Evolutionary conservation across 2,888 invertebrate genomes (phyloP), one percentile per base, ranked within the genome.

Genomic region (Sminthurinus aureus): DNA sequence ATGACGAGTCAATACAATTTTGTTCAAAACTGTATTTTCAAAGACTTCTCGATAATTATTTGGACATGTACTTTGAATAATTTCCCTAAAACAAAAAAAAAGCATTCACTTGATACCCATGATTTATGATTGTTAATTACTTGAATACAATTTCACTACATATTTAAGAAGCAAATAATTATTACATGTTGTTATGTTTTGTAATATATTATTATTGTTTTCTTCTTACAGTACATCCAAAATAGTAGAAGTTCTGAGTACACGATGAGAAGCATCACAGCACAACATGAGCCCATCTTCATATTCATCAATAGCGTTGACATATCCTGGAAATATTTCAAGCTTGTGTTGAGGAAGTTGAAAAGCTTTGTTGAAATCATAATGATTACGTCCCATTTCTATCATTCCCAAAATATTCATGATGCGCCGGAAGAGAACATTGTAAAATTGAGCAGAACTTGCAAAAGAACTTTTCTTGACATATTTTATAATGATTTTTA

Each of bases 281-380:
- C 95, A 94, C 77, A 98, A 91, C 94, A 97, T 94, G 0, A 98
- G 91, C 0, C 98, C 98, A 11, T 94, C 97, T 90, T 98, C 96
- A 86, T 94, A 94, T 89, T 96, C 96, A 88, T 95, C 94, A 0
- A 97, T 94, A 0, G 96, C 93, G 1, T 96, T 95, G 0, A 96
- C 94, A 89, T 95, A 97, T 0, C 98, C 98, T 0, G 98, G 98
- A 95, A 96, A 96, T 0, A 98, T 93, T 91, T 97, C 96, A 50
- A 98, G 90, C 92, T 90, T 94, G 93, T 86, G 91, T 82, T 91
- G 90, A 15, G 91, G 90, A 26, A 92, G 90, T 11, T 88, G 85
- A n/a, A 90, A 89, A 0, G 94, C 94, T 0, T 93, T 92, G 11
- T 92, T 91, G 0, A 95, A 94, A 90, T 95, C 94, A 89, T 93